These are phyloP conservation scores for Sylvilagus bachmani DNA, from an alignment of 2,113 vertebrate species.

Conservation along the genomic window DNA sequence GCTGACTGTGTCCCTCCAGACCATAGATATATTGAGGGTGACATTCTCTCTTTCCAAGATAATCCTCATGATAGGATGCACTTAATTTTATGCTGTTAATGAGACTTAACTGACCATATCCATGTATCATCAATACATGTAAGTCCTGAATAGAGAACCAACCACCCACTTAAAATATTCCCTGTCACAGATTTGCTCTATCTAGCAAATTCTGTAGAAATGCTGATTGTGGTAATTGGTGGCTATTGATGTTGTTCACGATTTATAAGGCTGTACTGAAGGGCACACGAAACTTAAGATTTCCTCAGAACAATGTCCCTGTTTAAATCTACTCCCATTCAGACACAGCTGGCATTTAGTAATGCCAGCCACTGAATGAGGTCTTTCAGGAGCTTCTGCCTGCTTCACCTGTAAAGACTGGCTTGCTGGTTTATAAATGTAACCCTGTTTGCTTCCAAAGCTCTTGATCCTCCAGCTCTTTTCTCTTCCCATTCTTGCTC, in stretches of 20 bases:
- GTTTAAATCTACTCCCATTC: slow-evolving; percentile 79
- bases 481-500: slow-evolving; percentile 51
- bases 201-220: slow-evolving; percentile 60
- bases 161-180: slow-evolving; percentile 27
- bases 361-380: slow-evolving; percentile 81
- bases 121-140: slow-evolving; percentile 12
- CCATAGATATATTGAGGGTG: background rate
- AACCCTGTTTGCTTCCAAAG: slow-evolving; percentile 50
- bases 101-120: slow-evolving; percentile 16
- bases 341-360: slow-evolving; percentile 75
- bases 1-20: background rate
- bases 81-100: background rate
- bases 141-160: slow-evolving; percentile 54
- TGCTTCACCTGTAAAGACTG: slow-evolving; percentile 80
- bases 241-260: slow-evolving; percentile 66
- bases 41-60: slow-evolving; percentile 59
- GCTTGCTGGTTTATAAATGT: slow-evolving; percentile 76
- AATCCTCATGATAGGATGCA: background rate
- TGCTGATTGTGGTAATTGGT: slow-evolving; percentile 59
- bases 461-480: slow-evolving; percentile 65
- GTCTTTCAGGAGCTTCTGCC: slow-evolving; percentile 80
- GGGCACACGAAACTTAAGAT: slow-evolving; percentile 76
- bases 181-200: background rate
- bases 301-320: slow-evolving; percentile 78
- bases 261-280: slow-evolving; percentile 75